Evolutionary conservation across 2,113 vertebrate genomes (phyloP).

Genomic region (Galeopterus variegatus): DNA sequence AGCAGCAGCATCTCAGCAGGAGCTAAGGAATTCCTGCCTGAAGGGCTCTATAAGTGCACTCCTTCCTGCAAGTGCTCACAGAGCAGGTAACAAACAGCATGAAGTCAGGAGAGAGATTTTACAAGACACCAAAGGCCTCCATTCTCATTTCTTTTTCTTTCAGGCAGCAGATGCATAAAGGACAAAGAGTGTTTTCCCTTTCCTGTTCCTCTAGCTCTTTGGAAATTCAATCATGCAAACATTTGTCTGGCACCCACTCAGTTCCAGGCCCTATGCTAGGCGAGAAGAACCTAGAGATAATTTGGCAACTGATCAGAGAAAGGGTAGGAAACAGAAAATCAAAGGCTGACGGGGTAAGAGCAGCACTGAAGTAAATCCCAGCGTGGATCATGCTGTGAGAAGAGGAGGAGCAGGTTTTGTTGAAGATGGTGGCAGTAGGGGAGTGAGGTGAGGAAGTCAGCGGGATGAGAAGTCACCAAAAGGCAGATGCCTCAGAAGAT

Average conservation of each 20-base stretch:
- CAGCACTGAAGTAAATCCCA: neutral
- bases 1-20: neutral
- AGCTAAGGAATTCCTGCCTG: neutral
- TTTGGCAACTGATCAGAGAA: neutral
- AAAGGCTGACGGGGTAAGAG: neutral
- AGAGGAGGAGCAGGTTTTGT: neutral
- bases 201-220: neutral
- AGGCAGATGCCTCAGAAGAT: neutral
- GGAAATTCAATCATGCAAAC: neutral
- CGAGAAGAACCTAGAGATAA: neutral
- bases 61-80: neutral
- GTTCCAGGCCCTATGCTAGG: neutral
- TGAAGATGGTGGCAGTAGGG: neutral
- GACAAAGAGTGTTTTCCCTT: neutral
- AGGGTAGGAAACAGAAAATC: neutral
- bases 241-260: neutral
- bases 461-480: neutral
- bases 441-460: neutral
- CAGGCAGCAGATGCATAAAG: neutral
- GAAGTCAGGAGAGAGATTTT: neutral
- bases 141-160: neutral
- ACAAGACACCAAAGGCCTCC: neutral
- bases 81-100: neutral
- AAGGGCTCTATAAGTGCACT: too few relatives aligned
- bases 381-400: neutral